Conservation (phyloP, 53 echinoderm and acorn worm genomes). For the Henricia sp. region DNA sequence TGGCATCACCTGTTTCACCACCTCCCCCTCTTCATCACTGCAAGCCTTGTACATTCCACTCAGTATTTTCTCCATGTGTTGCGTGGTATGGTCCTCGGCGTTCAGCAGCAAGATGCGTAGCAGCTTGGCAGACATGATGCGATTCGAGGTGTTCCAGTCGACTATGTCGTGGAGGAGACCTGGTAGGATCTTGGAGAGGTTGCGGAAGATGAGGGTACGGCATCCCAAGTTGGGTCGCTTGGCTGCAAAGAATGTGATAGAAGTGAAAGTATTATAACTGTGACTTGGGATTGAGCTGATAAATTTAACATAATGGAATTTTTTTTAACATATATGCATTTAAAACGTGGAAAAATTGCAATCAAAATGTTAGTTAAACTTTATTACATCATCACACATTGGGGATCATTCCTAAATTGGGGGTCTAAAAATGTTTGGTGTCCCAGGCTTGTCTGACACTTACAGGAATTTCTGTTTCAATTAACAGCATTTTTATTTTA, state of each 20-base stretch:
- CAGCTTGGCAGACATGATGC: conserved; percentile 89
- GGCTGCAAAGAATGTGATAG: conserved; percentile 49
- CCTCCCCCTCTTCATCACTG: conserved; percentile 84
- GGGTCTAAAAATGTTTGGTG: too few species aligned
- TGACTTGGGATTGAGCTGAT: too few species aligned
- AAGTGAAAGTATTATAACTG: too few species aligned
- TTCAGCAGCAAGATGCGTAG: conserved; percentile 82
- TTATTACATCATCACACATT: too few species aligned
- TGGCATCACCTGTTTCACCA: conserved; percentile 75
- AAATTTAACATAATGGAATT: too few species aligned
- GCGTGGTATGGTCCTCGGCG: conserved; percentile 95
- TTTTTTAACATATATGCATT: not conserved
- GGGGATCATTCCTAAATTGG: too few species aligned
- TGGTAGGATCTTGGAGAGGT: conserved; percentile 97
- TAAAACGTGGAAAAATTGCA: too few species aligned
- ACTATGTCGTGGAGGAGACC: conserved; percentile 89
- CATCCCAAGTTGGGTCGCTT: conserved; percentile 88
- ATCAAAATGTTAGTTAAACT: too few species aligned
- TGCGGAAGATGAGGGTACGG: conserved; percentile 86
- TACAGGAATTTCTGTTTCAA: too few species aligned
- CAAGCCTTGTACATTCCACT: conserved; percentile 93
- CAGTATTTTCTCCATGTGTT: conserved; percentile 89
- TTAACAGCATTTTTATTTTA: too few species aligned
- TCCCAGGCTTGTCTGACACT: too few species aligned
- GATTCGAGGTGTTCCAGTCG: conserved; percentile 92